phyloP scores from a whole-genome alignment of 1,140 invertebrate genomes.

The Solen grandis region DNA sequence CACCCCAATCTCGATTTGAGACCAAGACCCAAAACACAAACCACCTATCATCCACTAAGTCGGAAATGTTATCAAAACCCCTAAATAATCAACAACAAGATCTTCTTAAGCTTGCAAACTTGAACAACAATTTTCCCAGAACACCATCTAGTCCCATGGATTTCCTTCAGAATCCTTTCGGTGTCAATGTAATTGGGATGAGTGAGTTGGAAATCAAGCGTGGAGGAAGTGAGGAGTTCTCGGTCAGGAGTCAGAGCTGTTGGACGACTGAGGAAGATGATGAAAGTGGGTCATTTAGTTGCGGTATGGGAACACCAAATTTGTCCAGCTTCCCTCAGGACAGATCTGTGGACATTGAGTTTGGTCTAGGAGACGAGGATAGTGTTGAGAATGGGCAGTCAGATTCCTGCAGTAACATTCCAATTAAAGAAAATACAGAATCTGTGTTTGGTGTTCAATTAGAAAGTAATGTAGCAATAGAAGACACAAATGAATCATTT shows the following conservation, averaged over 20 bases:
- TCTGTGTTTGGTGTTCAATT: too few species aligned
- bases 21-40: too few species aligned
- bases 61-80: too few species aligned
- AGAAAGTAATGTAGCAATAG: neutral
- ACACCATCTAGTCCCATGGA: slow-evolving; percentile 20
- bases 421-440: too few species aligned
- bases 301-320: slow-evolving; percentile 53
- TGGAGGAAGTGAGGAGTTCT: slow-evolving; percentile 69
- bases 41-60: too few species aligned
- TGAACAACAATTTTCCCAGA: slow-evolving; percentile 14
- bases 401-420: too few species aligned
- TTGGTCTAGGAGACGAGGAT: slow-evolving; percentile 51
- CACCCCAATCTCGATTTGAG: too few species aligned
- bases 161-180: slow-evolving; percentile 46
- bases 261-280: slow-evolving; percentile 49
- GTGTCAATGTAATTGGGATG: slow-evolving; percentile 19
- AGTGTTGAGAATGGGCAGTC: too few species aligned
- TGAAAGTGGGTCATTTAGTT: slow-evolving; percentile 72
- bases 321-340: slow-evolving; percentile 64
- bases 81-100: too few species aligned
- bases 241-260: slow-evolving; percentile 52
- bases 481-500: slow-evolving; percentile 61
- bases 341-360: slow-evolving; percentile 79
- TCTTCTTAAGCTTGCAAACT: too few species aligned
- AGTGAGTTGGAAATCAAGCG: slow-evolving; percentile 12